A percentile compares a stretch with the other conserved stretches of the same genome.
These are phyloP conservation scores for Epinephelus awoara DNA, from an alignment of 2,797 vertebrate genomes.

Conservation along the genomic window DNA sequence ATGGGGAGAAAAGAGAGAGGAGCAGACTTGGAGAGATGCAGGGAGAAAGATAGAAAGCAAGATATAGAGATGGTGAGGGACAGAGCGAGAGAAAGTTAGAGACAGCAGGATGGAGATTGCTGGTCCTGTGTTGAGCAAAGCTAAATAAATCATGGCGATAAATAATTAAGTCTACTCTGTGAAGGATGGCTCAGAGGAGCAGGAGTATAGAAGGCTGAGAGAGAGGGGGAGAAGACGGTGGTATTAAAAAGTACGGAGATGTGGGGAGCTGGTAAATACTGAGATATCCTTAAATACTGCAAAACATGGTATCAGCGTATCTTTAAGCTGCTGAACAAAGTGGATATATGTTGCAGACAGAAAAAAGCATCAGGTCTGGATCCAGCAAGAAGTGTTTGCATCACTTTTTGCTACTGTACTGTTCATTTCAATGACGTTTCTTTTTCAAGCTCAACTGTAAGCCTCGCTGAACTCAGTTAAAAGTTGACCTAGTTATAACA, in stretches of 20 bases:
- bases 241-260: slow-evolving; percentile 54
- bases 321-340: slow-evolving; percentile 24
- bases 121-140: slow-evolving; percentile 82
- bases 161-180: slow-evolving; percentile 87
- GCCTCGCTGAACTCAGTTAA: neutral
- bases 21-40: slow-evolving; percentile 36
- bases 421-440: slow-evolving; percentile 10
- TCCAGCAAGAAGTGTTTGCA: slow-evolving; percentile 8
- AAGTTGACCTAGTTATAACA: neutral
- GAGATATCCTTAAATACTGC: slow-evolving; percentile 34
- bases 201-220: slow-evolving; percentile 55
- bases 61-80: slow-evolving; percentile 26
- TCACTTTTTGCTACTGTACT: neutral
- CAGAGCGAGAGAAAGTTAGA: slow-evolving; percentile 61
- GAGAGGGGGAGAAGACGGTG: slow-evolving; percentile 48
- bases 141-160: slow-evolving; percentile 87
- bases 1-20: slow-evolving; percentile 32
- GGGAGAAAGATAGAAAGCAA: slow-evolving; percentile 44
- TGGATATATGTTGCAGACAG: neutral
- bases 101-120: slow-evolving; percentile 76
- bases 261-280: slow-evolving; percentile 54
- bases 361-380: neutral
- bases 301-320: slow-evolving; percentile 24
- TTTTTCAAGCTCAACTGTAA: slow-evolving; percentile 11
- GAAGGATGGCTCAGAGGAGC: slow-evolving; percentile 82